Percentiles rank a stretch among this genome's conserved stretches.
Evolutionary conservation across 2,113 vertebrate species (phyloP).

Genomic region (Clinocottus analis): DNA sequence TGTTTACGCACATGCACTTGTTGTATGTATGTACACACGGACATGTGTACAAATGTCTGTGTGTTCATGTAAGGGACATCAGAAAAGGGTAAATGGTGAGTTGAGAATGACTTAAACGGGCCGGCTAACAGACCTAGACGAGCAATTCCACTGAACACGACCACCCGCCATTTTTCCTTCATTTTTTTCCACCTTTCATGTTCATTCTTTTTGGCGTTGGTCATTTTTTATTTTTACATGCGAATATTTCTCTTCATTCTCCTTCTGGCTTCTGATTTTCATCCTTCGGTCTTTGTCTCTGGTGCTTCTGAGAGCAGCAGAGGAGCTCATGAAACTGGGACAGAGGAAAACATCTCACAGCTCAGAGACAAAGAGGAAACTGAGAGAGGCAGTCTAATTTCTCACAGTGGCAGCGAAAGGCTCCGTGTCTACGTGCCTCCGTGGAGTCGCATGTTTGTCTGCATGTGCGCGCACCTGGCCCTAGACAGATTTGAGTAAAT

Average conservation of each 20-base stretch:
- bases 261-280: conserved; percentile 48
- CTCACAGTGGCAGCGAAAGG: conserved; percentile 49
- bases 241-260: conserved; percentile 38
- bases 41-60: conserved; percentile 36
- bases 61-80: conserved; percentile 47
- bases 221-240: background rate
- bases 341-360: conserved; percentile 71
- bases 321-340: conserved; percentile 76
- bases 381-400: conserved; percentile 54
- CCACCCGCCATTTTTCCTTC: conserved; percentile 55
- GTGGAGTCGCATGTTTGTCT: conserved; percentile 51
- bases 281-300: conserved; percentile 62
- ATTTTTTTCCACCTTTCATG: conserved; percentile 46
- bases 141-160: conserved; percentile 34
- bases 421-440: conserved; percentile 43
- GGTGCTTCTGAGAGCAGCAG: conserved; percentile 51
- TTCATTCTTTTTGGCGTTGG: conserved; percentile 40
- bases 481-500: conserved; percentile 31
- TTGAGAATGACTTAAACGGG: conserved; percentile 55
- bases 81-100: conserved; percentile 68
- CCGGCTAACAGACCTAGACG: conserved; percentile 50
- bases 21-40: conserved; percentile 58
- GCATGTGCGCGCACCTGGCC: conserved; percentile 44
- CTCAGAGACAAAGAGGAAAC: conserved; percentile 74
- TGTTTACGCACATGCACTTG: conserved; percentile 57